A percentile compares a stretch with the other conserved stretches of the same genome.
phyloP scores from a whole-genome alignment of 1,140 invertebrate species.

The Aphelinus certus region DNA sequence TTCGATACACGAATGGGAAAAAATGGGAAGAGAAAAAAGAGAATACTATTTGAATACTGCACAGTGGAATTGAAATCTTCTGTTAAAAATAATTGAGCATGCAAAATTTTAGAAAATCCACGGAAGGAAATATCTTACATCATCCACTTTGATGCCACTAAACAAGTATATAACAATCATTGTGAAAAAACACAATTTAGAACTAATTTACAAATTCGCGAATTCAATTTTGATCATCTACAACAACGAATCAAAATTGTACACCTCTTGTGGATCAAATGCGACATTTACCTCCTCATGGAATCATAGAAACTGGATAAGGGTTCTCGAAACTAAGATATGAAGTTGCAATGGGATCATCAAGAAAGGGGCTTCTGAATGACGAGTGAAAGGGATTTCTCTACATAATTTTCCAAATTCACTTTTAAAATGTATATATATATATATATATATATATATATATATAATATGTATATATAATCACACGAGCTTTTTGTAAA shows the following conservation, averaged over 20 bases:
- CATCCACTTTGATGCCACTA: background rate
- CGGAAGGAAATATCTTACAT: conserved; percentile 6
- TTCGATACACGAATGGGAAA: no score
- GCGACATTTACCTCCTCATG: background rate
- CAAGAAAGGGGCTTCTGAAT: background rate
- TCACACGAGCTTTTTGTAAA: conserved; percentile 38
- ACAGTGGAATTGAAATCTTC: no score
- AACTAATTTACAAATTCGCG: no score
- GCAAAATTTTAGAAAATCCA: conserved; percentile 10
- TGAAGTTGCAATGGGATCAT: conserved; percentile 4
- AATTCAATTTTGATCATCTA: no score
- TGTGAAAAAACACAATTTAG: no score
- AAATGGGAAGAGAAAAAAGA: no score
- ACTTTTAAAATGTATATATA: conserved; percentile 20
- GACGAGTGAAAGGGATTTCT: conserved; percentile 27
- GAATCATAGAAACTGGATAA: background rate
- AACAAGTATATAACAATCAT: no score
- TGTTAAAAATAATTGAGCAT: conserved; percentile 22
- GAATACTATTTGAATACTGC: no score
- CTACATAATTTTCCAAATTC: conserved; percentile 31
- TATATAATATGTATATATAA: conserved; percentile 30
- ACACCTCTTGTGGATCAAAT: background rate
- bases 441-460: conserved; percentile 27
- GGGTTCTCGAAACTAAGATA: background rate
- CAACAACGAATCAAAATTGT: no score